These are phyloP conservation scores for Zophobas atratus DNA, from an alignment of 1,140 invertebrate genomes.

Conservation along the genomic window DNA sequence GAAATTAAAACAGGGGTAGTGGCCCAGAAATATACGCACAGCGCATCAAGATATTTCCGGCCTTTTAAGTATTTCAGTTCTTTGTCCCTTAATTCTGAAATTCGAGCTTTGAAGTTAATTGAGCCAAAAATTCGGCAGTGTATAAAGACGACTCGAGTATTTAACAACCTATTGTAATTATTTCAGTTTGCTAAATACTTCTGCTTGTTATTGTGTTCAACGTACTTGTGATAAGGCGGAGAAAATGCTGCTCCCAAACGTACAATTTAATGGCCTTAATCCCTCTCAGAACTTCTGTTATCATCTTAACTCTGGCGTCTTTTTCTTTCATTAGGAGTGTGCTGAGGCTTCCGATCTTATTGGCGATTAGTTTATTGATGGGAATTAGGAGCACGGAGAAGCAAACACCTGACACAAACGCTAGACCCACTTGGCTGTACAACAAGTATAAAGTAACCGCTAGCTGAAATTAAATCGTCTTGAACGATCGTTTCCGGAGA, in stretches of 20 bases:
- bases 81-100: constrained; percentile 73
- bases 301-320: constrained; percentile 90
- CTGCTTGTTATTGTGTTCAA: constrained; percentile 13
- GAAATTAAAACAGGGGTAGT: constrained; percentile 97
- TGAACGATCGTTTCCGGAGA: constrained; percentile 36
- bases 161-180: constrained; percentile 13
- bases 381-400: constrained; percentile 94
- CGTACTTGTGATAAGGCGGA: constrained; percentile 69
- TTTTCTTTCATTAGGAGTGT: constrained; percentile 93
- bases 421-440: constrained; percentile 89
- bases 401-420: constrained; percentile 91
- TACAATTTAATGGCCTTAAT: constrained; percentile 94
- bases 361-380: constrained; percentile 92
- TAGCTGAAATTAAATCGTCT: constrained; percentile 75
- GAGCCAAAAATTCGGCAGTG: background rate
- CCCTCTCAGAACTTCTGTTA: constrained; percentile 90
- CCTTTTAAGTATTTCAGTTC: constrained; percentile 87
- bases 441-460: constrained; percentile 86
- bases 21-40: constrained; percentile 99
- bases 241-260: constrained; percentile 94
- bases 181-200: constrained; percentile 15
- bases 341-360: constrained; percentile 91
- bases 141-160: background rate
- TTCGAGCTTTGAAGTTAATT: constrained; percentile 15
- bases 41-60: constrained; percentile 97